A percentile compares a stretch with the other conserved stretches of the same genome.
These are phyloP conservation scores for Drosophila burlai DNA, from an alignment of 1,140 invertebrate genomes.

Conservation along the genomic window DNA sequence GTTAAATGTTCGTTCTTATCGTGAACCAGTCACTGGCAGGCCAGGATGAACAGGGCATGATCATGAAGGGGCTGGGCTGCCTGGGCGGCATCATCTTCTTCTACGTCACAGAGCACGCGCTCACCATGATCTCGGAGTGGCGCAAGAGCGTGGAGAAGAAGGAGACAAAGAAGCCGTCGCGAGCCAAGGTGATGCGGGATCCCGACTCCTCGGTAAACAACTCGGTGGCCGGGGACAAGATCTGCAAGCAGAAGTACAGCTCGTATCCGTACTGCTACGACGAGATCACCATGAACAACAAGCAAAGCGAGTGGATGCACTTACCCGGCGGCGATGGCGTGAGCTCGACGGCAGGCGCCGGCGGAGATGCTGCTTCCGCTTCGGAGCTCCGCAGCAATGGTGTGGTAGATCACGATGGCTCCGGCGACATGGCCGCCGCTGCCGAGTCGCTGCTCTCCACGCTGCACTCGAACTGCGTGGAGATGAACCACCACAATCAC, in stretches of 20 bases:
- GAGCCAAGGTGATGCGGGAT: conserved; percentile 88
- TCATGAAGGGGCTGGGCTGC: conserved; percentile 93
- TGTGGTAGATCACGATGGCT: conserved; percentile 69
- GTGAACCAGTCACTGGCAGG: conserved; percentile 68
- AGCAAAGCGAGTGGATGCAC: conserved; percentile 87
- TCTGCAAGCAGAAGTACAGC: conserved; percentile 94
- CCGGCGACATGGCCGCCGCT: conserved; percentile 55
- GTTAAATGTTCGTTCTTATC: background rate
- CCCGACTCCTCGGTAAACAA: conserved; percentile 86
- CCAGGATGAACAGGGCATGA: conserved; percentile 86
- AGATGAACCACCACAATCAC: conserved; percentile 70
- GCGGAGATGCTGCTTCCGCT: conserved; percentile 66
- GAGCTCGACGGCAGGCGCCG: conserved; percentile 64
- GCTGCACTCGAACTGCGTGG: conserved; percentile 72
- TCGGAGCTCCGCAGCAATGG: conserved; percentile 57
- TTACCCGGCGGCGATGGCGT: conserved; percentile 58
- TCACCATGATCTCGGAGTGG: conserved; percentile 93
- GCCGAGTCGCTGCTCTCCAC: conserved; percentile 80
- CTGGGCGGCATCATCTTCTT: conserved; percentile 94
- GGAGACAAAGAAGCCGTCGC: conserved; percentile 87
- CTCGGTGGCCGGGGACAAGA: conserved; percentile 88
- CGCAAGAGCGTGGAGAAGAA: conserved; percentile 88
- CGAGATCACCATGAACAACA: conserved; percentile 90
- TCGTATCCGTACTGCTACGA: conserved; percentile 94
- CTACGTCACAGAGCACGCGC: conserved; percentile 93